Conservation (phyloP, 2,113 vertebrate genomes). For the Eidolon helvum region DNA sequence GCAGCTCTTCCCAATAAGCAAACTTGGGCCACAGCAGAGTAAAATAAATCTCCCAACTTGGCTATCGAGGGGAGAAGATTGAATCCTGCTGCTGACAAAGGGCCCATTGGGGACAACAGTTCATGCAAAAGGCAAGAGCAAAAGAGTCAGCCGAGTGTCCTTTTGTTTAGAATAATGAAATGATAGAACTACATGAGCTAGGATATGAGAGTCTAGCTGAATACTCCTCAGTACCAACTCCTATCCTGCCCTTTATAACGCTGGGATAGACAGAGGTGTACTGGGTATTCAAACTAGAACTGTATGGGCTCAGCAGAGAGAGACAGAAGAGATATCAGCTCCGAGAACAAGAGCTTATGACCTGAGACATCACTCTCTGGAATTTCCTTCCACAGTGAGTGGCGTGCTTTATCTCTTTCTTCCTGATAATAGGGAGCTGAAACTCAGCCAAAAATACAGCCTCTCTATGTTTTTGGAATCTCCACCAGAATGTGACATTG, state of each 20-base stretch:
- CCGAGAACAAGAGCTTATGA: neutral
- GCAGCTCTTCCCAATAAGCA: neutral
- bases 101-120: neutral
- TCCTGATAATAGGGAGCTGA: neutral
- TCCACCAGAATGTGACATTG: neutral
- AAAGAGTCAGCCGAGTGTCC: neutral
- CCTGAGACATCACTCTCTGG: neutral
- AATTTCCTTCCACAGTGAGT: neutral
- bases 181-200: neutral
- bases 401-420: neutral
- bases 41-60: conserved; percentile 47
- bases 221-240: neutral
- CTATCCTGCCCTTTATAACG: neutral
- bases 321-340: neutral
- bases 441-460: neutral
- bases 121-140: neutral
- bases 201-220: neutral
- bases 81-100: conserved; percentile 14
- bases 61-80: neutral
- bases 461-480: neutral
- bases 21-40: neutral
- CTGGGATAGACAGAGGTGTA: neutral
- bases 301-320: neutral
- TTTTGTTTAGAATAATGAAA: neutral
- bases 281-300: neutral